phyloP scores from a whole-genome alignment of 2,797 vertebrate species.

The Linurgus olivaceus region DNA sequence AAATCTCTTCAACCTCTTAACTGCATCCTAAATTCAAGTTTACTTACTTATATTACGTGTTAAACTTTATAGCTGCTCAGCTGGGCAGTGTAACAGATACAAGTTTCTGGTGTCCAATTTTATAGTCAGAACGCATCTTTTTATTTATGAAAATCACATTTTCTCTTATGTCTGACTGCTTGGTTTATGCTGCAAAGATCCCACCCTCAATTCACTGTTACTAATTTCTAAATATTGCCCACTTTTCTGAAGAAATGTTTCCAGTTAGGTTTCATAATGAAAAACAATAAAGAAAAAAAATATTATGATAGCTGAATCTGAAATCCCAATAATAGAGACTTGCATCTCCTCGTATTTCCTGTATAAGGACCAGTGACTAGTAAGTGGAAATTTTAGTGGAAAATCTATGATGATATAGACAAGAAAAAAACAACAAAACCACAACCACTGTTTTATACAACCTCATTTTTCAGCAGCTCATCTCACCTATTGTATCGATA shows the following conservation, averaged over 20 bases:
- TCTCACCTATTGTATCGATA: background rate
- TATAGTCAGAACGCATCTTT: background rate
- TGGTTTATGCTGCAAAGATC: background rate
- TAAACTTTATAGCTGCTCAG: background rate
- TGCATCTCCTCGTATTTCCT: background rate
- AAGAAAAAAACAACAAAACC: background rate
- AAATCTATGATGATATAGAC: background rate
- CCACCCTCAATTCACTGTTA: background rate
- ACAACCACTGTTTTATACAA: background rate
- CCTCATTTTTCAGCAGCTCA: background rate
- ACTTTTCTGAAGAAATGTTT: background rate
- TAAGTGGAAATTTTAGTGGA: background rate
- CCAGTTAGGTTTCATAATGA: background rate
- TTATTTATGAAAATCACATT: slow-evolving; percentile 13
- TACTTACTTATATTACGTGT: background rate
- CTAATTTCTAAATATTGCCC: background rate
- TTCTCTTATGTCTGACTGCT: background rate
- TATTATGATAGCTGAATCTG: background rate
- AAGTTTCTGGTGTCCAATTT: background rate
- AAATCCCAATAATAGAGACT: background rate
- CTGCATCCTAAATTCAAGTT: background rate
- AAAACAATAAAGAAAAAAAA: background rate
- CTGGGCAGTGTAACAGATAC: background rate
- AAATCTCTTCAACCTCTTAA: background rate
- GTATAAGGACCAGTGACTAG: background rate